These are phyloP conservation scores for Dryobota labecula DNA, from an alignment of 2,888 invertebrate genomes.

Conservation along the genomic window DNA sequence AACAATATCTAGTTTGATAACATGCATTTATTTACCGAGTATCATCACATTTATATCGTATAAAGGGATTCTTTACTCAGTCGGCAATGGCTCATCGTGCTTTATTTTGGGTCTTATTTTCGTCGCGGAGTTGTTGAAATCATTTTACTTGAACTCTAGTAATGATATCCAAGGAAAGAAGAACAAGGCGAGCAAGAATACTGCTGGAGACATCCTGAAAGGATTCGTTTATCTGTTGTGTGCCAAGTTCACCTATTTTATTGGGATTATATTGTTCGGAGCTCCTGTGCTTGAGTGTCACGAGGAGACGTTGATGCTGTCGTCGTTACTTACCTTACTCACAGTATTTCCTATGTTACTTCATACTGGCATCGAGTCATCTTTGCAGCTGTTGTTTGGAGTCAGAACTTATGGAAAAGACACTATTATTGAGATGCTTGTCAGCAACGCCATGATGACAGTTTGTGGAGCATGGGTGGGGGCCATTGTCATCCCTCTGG, in stretches of 20 bases:
- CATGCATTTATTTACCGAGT: conserved; percentile 91
- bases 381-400: conserved; percentile 89
- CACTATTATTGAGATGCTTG: conserved; percentile 90
- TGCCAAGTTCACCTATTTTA: conserved; percentile 89
- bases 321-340: conserved; percentile 91
- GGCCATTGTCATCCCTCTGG: conserved; percentile 96
- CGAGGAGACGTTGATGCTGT: conserved; percentile 93
- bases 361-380: conserved; percentile 91
- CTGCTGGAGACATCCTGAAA: conserved; percentile 88
- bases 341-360: conserved; percentile 92
- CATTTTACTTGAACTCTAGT: conserved; percentile 80
- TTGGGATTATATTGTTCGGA: conserved; percentile 92
- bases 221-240: conserved; percentile 84
- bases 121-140: conserved; percentile 90
- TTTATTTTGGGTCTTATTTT: conserved; percentile 84
- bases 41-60: conserved; percentile 90
- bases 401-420: conserved; percentile 87
- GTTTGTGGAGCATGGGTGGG: conserved; percentile 96
- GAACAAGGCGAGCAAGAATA: conserved; percentile 81
- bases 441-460: conserved; percentile 90
- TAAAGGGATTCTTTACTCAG: conserved; percentile 90
- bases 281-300: conserved; percentile 92
- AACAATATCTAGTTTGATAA: conserved; percentile 89
- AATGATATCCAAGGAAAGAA: conserved; percentile 81
- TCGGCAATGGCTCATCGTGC: conserved; percentile 90